Base-by-base conservation (phyloP, 2,113 vertebrate species). In the Triplophysa siluroides region DNA sequence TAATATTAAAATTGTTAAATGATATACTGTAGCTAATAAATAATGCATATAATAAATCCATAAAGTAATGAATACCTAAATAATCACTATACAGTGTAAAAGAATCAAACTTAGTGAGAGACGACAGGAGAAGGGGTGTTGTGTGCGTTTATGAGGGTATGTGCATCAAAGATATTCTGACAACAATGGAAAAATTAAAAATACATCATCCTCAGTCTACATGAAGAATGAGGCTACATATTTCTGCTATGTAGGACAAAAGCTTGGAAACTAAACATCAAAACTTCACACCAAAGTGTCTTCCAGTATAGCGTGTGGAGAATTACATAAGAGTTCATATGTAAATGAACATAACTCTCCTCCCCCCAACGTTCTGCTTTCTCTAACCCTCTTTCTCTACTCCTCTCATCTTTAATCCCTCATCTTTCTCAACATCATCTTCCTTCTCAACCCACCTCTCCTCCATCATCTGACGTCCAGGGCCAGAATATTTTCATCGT, bases 251-350 rank as follows among this genome's bases (percentile, higher is more conserved):
- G 58, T 61, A 26, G 24, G 61, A 54, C 7, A 64, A 19, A 58
- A 21, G n/a, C 54, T 58, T 19, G 50, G 50, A 52, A 58, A 58
- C 54, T 58, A 9, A 5, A 70, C 24, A 69, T 77, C 33, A 70
- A 33, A 70, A 81, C 47, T 45, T 71, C 45, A 77, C 14, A 29
- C 26, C 71, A 80, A 67, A 72, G 67, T 33, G 41, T 24, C 79
- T 41, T 61, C 70, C 58, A 75, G 47, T 16, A 1, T 61, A 60
- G n/a, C 47, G 1, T 77, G 56, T 29, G 52, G 52, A 33, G 76
- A 62, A 63, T 83, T 74, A 78, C 19, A 62, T 73, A 78, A 83
- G 47, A 8, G 64, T 47, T 76, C 61, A 45, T 68, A 67, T 76
- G 74, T 33, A 56, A 52, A 71, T 65, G 16, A 43, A 62, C 8